Evolutionary conservation across 2,113 vertebrate species (phyloP), one percentile per base, ranked within the genome.

Genomic region (Sapayoa aenigma): DNA sequence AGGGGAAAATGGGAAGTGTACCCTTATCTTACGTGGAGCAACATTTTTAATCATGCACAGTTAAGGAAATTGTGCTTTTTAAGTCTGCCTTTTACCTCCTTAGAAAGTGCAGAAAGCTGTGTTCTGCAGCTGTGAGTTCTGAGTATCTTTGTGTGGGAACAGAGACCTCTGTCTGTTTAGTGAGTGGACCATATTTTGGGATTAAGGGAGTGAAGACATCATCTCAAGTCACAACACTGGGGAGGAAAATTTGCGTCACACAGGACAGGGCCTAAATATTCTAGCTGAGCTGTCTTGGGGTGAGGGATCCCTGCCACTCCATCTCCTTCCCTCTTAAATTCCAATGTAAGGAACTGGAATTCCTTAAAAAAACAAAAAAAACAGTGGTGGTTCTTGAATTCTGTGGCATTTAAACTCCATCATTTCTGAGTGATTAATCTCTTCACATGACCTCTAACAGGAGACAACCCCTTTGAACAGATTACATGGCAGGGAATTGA

Each of bases 21-120:
- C 65, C 69, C 44, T 65, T 77, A 44, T 14, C 41, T 92, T 80
- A 39, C 56, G 80, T 53, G 55, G 86, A 93, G n/a, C 8, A 4
- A 44, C 77, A 44, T 37, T 92, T 96, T 95, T 89, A 96, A 89
- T 92, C 71, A 42, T 76, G 71, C 79, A 90, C 83, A 90, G 49
- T 81, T 86, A 84, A 86, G 42, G 42, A 82, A 91, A 93, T 9
- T 30, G 87, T 94, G 88, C 87, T 88, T 96, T 93, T 95, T 69
- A 89, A 89, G 23, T 35, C 84, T 93, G 59, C 50, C 78, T 92
- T 89, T 94, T 80, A 50, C 53, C 3, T 4, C 67, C 81, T 91
- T 81, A n/a, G 74, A 71, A 82, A 50, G 24, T 30, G 56, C 72
- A 87, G 53, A 22, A 80, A 42, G 20, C 42, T 72, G 72, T 50